phyloP scores from a whole-genome alignment of 2,888 invertebrate species.

The Villa cingulata region DNA sequence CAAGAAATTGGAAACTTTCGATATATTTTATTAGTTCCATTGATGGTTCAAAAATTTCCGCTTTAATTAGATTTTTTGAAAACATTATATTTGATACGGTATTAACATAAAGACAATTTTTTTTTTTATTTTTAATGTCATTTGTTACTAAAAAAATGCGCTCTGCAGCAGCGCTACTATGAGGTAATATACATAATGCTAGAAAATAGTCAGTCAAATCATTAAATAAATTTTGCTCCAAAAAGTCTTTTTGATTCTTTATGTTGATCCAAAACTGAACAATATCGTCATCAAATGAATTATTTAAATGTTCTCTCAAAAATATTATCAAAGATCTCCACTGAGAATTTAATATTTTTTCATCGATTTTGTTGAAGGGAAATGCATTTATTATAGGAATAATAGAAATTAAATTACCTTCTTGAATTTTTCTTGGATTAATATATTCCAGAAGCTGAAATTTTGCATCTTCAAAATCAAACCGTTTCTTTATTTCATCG shows the following conservation, averaged over 20 bases:
- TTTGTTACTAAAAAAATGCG: too few species aligned
- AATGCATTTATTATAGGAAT: constrained; percentile 3
- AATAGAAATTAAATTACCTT: background rate
- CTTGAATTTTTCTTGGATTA: constrained; percentile 1
- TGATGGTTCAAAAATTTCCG: too few species aligned
- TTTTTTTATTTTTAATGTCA: too few species aligned
- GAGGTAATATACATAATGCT: background rate
- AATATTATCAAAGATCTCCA: constrained; percentile 2
- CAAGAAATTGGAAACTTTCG: too few species aligned
- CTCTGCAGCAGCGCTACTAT: constrained; percentile 2
- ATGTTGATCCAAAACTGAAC: constrained; percentile 1
- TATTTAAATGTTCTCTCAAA: background rate
- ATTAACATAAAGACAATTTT: too few species aligned
- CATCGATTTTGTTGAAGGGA: background rate
- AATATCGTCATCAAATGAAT: background rate
- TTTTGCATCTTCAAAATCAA: constrained; percentile 3
- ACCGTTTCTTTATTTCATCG: constrained; percentile 1
- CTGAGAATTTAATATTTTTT: too few species aligned
- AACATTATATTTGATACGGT: too few species aligned
- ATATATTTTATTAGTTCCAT: too few species aligned
- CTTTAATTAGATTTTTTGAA: too few species aligned
- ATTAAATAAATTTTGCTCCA: background rate
- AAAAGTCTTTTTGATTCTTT: background rate
- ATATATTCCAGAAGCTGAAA: background rate
- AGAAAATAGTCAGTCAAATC: background rate